These are phyloP conservation scores for Hippolais icterina DNA, from an alignment of 2,113 vertebrate species.

Conservation along the genomic window DNA sequence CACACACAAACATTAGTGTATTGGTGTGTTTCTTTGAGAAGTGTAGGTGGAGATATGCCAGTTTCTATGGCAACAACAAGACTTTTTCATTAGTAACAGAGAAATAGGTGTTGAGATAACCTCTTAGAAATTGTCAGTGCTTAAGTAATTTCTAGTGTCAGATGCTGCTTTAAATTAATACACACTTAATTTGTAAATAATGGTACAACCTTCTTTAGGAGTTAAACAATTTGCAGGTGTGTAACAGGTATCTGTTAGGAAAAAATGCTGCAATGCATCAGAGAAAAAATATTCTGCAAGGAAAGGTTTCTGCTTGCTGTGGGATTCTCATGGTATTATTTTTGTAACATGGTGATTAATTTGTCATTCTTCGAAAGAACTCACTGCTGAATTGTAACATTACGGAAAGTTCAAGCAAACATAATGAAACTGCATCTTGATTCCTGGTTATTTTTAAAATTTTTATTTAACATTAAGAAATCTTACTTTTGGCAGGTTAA, in stretches of 20 bases:
- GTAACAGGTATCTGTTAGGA: background rate
- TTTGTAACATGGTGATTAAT: background rate
- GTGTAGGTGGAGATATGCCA: constrained; percentile 30
- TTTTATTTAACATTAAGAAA: background rate
- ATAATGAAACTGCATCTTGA: background rate
- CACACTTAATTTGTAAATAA: background rate
- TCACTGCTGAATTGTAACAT: background rate
- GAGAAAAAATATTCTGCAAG: background rate
- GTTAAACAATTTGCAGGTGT: background rate
- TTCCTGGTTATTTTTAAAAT: background rate
- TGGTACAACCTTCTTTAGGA: background rate
- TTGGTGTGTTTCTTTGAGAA: constrained; percentile 14
- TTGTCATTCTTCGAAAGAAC: background rate
- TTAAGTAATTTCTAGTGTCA: constrained; percentile 26
- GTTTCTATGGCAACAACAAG: constrained; percentile 67
- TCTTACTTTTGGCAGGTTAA: background rate
- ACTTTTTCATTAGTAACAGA: constrained; percentile 51
- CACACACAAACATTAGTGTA: background rate
- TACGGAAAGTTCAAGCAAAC: background rate
- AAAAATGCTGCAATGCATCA: constrained; percentile 9
- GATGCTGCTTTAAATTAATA: constrained; percentile 8
- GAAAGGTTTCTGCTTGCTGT: background rate
- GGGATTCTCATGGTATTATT: background rate
- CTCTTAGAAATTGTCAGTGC: background rate
- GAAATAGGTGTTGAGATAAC: constrained; percentile 50